Percentiles rank a stretch among this genome's conserved stretches.
Conservation (phyloP, 2,797 vertebrate species). For the Diplodus sargus region DNA sequence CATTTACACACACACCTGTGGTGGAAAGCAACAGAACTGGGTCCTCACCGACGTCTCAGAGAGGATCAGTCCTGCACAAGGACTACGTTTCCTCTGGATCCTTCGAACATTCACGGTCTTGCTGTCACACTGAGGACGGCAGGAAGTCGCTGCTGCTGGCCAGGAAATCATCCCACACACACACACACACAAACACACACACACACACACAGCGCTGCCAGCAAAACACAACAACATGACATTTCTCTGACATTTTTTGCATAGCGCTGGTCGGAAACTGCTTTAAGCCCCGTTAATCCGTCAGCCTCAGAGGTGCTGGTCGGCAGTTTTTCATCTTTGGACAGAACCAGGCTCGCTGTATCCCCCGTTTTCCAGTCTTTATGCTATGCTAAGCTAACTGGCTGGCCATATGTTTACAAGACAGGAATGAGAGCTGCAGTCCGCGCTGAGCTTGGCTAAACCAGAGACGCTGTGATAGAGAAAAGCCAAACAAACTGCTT, state of each 20-base stretch:
- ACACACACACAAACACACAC: too few relatives aligned
- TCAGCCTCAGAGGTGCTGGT: neutral
- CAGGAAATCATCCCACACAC: neutral
- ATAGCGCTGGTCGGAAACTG: too few relatives aligned
- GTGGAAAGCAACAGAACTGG: neutral
- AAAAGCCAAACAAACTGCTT: too few relatives aligned
- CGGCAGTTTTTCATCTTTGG: neutral
- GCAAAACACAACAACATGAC: neutral
- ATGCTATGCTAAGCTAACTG: neutral
- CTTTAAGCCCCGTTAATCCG: neutral
- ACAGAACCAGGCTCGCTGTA: neutral
- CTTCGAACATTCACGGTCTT: neutral
- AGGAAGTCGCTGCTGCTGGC: neutral
- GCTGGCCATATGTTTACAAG: neutral
- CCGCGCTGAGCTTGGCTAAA: too few relatives aligned
- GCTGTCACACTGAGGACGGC: neutral
- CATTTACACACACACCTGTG: slow-evolving; percentile 1
- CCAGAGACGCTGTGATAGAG: too few relatives aligned
- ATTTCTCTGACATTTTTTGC: too few relatives aligned
- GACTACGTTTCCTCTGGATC: neutral
- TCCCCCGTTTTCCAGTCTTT: neutral
- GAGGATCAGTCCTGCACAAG: too few relatives aligned
- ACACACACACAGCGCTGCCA: too few relatives aligned
- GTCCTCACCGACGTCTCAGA: too few relatives aligned
- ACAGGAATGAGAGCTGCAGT: too few relatives aligned